Conservation (phyloP, 2,797 vertebrate genomes). For the Acanthiza pusilla region DNA sequence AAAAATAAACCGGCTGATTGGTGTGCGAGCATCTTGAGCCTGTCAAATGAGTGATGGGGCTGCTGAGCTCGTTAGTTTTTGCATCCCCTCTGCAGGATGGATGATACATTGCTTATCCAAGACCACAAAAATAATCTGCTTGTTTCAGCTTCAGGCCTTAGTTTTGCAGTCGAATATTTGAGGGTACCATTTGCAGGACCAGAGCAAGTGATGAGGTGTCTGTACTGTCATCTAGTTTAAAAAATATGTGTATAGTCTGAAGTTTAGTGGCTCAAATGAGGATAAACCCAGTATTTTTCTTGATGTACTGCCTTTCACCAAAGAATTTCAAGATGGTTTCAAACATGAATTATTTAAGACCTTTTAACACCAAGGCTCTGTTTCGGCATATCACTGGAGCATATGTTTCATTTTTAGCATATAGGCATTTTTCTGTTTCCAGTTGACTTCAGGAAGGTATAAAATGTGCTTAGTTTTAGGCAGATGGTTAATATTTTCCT, state of each 20-base stretch:
- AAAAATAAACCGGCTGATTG: neutral
- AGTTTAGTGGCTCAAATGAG: neutral
- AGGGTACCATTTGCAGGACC: neutral
- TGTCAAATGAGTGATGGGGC: neutral
- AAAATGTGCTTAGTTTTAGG: neutral
- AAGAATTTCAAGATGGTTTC: constrained; percentile 11
- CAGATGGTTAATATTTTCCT: constrained; percentile 14
- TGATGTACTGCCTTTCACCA: neutral
- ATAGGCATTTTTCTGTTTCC: neutral
- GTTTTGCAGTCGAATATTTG: rapidly evolving
- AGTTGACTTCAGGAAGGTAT: neutral
- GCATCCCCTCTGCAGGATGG: neutral
- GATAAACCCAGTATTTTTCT: neutral
- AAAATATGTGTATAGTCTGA: neutral
- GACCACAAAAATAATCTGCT: neutral
- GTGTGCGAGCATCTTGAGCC: neutral
- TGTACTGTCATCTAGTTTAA: neutral
- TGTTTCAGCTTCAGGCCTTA: neutral
- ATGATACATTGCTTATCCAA: neutral
- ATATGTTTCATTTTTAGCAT: neutral
- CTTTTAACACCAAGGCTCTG: neutral
- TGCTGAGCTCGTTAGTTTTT: neutral
- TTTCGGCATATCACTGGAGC: neutral
- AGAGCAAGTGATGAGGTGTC: neutral
- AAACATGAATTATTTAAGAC: constrained; percentile 2